A percentile compares a stretch with the other conserved stretches of the same genome.
These are phyloP conservation scores for Alsophila aescularia DNA, from an alignment of 2,888 invertebrate genomes.

Conservation along the genomic window DNA sequence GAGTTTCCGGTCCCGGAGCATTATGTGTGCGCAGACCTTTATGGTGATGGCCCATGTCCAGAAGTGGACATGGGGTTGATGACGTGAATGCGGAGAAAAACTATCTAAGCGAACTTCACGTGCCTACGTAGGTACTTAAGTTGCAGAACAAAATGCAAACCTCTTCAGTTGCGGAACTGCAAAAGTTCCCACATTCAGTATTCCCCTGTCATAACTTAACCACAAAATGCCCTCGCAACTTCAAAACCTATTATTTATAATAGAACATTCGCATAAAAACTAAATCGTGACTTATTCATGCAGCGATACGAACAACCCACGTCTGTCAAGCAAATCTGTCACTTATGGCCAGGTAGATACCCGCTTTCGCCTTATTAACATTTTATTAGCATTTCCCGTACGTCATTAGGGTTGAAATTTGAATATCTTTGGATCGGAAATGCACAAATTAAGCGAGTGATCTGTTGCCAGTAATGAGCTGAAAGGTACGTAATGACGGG, in stretches of 20 bases:
- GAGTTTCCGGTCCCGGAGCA: no score
- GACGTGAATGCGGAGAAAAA: no score
- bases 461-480: conserved; percentile 82
- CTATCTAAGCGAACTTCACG: no score
- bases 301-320: conserved; percentile 72
- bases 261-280: conserved; percentile 57
- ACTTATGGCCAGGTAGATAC: conserved; percentile 73
- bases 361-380: conserved; percentile 81
- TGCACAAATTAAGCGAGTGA: conserved; percentile 84
- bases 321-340: conserved; percentile 83
- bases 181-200: conserved; percentile 34
- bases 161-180: no score
- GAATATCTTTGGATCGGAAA: conserved; percentile 84
- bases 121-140: no score
- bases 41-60: no score
- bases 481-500: conserved; percentile 79
- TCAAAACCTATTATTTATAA: conserved; percentile 36
- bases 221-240: conserved; percentile 22
- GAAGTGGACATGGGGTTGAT: no score
- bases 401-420: conserved; percentile 83
- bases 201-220: conserved; percentile 37
- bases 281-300: conserved; percentile 81
- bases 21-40: no score
- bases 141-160: no score
- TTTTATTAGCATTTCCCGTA: conserved; percentile 83